phyloP scores from a whole-genome alignment of 2,797 vertebrate genomes.

The Toxotes lorentzi region DNA sequence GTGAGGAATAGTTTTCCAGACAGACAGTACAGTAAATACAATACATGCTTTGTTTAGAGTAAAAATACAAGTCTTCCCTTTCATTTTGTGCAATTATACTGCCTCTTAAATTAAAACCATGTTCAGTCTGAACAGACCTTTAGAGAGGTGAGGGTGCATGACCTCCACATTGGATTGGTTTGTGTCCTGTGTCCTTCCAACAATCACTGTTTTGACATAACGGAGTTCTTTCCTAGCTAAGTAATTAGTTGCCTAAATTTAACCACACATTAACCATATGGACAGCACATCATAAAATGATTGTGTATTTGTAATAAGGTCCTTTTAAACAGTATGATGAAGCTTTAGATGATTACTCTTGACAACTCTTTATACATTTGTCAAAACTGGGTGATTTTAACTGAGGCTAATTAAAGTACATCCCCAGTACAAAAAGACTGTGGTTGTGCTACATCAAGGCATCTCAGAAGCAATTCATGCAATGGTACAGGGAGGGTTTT shows the following conservation, averaged over 20 bases:
- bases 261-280: too few species aligned
- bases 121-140: too few species aligned
- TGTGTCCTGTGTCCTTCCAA: not conserved
- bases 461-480: not conserved
- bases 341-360: not conserved
- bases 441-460: not conserved
- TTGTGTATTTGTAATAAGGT: not conserved
- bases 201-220: not conserved
- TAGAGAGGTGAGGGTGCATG: too few species aligned
- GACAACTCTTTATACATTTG: not conserved
- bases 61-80: too few species aligned
- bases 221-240: too few species aligned
- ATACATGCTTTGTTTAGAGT: too few species aligned
- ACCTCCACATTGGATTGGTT: not conserved
- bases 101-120: not conserved
- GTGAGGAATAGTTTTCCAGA: too few species aligned
- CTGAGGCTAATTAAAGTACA: not conserved
- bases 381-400: slow-evolving; percentile 2
- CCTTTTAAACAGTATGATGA: not conserved
- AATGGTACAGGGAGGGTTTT: slow-evolving; percentile 1
- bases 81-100: not conserved
- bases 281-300: not conserved
- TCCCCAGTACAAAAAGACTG: not conserved
- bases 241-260: too few species aligned
- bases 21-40: too few species aligned